phyloP scores from a whole-genome alignment of 64 coral and sea anemone species.

The Porites australiensis region DNA sequence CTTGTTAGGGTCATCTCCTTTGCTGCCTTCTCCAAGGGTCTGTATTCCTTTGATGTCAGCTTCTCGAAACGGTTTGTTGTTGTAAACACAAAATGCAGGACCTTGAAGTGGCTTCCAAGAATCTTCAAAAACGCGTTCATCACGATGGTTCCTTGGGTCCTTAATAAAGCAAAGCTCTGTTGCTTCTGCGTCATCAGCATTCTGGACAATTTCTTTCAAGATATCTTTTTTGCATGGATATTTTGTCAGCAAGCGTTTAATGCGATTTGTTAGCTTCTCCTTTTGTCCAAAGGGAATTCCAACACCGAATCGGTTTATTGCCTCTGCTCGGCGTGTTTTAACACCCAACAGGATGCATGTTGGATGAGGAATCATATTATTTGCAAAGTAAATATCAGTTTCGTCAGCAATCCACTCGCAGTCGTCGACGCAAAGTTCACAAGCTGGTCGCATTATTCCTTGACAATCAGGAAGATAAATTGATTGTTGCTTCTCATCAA shows the following conservation, averaged over 20 bases:
- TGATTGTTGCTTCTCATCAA: too few relatives aligned
- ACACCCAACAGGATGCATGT: conserved; percentile 35
- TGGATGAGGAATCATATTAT: conserved; percentile 36
- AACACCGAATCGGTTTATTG: conserved; percentile 20
- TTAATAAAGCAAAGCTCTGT: conserved; percentile 80
- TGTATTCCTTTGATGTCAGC: conserved; percentile 74
- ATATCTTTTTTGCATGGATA: conserved; percentile 82
- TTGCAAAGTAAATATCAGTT: conserved; percentile 29
- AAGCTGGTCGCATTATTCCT: conserved; percentile 26
- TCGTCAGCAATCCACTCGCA: conserved; percentile 86
- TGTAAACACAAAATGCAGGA: conserved; percentile 87
- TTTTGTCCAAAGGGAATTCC: conserved; percentile 88
- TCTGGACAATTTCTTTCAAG: conserved; percentile 91
- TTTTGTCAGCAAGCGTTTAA: conserved; percentile 68
- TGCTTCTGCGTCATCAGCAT: conserved; percentile 92
- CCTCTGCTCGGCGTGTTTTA: conserved; percentile 72
- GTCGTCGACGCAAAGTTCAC: conserved; percentile 69
- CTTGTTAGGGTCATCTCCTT: conserved; percentile 91
- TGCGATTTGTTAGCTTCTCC: conserved; percentile 80
- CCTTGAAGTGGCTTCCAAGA: conserved; percentile 84
- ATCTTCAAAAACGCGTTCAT: conserved; percentile 67
- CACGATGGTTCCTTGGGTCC: conserved; percentile 62
- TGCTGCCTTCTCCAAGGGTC: conserved; percentile 83
- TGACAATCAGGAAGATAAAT: conserved; percentile 66
- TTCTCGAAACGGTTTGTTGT: conserved; percentile 77